Base-by-base conservation (phyloP, 2,797 vertebrate genomes). In the Smutsia temminckii region DNA sequence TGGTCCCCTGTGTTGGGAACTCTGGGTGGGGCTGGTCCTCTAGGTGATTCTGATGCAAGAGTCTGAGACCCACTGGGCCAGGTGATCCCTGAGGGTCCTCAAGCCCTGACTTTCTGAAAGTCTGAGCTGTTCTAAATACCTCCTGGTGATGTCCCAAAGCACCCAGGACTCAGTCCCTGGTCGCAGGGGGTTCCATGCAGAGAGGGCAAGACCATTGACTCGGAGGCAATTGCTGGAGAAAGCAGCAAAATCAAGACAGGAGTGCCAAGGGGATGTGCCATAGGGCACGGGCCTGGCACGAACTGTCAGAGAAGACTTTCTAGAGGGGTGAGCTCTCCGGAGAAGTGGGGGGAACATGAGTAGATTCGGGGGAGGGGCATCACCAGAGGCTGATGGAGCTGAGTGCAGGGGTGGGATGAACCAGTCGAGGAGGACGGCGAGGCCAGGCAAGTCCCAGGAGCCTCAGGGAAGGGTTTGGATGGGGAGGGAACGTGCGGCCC, bases 261-360 rank as follows among this genome's bases (percentile, higher is more conserved):
- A 7, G 18, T 3, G 17, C 20, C 1, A 6, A 11, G 57, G 51
- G 42, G 13, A 7, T 5, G 20, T 3, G 25, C 11, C 18, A 3
- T 2, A 23, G 85, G 71, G 42, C 8, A 27, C 16, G 23, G 13
- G 7, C 27, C 64, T 20, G 25, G 21, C 12, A 8, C 13, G 21
- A 66, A 59, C 37, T 4, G 16, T 34, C 29, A 37, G 57, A 42
- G 61, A 23, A 77, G 88, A 40, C 61, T 27, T 46, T 25, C 42
- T 27, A 29, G 53, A 77, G 27, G 64, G 51, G 53, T 29, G 16
- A 21, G 29, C 51, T 51, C 42, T 79, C 37, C 37, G 7, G 75
- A 59, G 59, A 68, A 3, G 25, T 2, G 53, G 57, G 8, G 40
- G 55, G 86, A 34, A 40, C 3, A 25, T 57, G 72, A 27, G 51